Percentiles rank a stretch among this genome's conserved stretches.
These are phyloP conservation scores for Chelonia mydas DNA, from an alignment of 2,797 vertebrate genomes.

Conservation along the genomic window DNA sequence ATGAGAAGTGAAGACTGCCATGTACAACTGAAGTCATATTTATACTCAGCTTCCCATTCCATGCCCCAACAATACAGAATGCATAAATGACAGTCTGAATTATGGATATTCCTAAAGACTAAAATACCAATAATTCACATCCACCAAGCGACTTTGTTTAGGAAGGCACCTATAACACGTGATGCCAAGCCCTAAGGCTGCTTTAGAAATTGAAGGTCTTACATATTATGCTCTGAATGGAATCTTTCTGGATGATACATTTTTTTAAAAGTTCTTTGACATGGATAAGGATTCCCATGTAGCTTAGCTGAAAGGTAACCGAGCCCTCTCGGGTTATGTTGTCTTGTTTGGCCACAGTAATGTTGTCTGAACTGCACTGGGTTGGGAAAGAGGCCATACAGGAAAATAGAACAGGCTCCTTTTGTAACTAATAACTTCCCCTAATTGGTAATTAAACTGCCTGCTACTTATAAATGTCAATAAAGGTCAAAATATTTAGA, in stretches of 20 bases:
- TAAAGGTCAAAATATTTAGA: constrained; percentile 78
- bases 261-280: constrained; percentile 13
- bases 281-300: neutral
- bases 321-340: constrained; percentile 16
- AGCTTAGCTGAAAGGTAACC: neutral
- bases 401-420: constrained; percentile 64
- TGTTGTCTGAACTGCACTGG: constrained; percentile 30
- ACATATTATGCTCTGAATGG: neutral
- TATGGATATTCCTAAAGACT: neutral
- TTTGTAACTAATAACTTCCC: constrained; percentile 76
- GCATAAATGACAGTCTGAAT: neutral
- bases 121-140: neutral
- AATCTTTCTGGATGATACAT: neutral
- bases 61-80: neutral
- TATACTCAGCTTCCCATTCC: neutral
- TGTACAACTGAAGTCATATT: neutral
- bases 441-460: constrained; percentile 77
- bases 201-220: neutral
- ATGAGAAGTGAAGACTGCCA: neutral
- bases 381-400: constrained; percentile 67
- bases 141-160: neutral
- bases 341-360: constrained; percentile 50
- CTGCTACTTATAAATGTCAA: constrained; percentile 77
- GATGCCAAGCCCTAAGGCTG: neutral
- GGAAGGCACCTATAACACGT: neutral